Conservation (phyloP, 2,113 vertebrate genomes). For the Apeltes quadracus region DNA sequence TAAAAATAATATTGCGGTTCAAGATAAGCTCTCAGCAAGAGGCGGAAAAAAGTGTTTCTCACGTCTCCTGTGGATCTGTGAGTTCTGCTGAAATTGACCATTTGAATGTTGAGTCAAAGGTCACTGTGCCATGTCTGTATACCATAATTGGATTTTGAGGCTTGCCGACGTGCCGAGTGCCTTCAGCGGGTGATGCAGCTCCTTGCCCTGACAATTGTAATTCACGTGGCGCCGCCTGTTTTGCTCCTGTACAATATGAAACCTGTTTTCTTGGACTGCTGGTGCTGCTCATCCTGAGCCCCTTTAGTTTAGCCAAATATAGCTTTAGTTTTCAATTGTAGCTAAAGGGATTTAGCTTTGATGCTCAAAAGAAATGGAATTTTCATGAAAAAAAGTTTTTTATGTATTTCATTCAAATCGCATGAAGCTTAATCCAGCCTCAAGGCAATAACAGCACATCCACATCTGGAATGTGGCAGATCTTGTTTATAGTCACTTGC, state of each 20-base stretch:
- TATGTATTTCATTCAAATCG: slow-evolving; percentile 32
- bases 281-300: slow-evolving; percentile 1
- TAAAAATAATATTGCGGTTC: slow-evolving; percentile 51
- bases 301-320: slow-evolving; percentile 5
- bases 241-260: slow-evolving; percentile 37
- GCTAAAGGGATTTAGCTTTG: neutral
- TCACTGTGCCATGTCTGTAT: slow-evolving; percentile 64
- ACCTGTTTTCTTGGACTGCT: slow-evolving; percentile 34
- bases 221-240: slow-evolving; percentile 20
- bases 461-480: slow-evolving; percentile 72
- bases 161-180: slow-evolving; percentile 49
- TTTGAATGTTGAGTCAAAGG: slow-evolving; percentile 71
- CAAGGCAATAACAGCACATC: slow-evolving; percentile 34
- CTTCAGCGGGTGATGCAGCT: slow-evolving; percentile 34
- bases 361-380: neutral
- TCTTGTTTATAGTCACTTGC: slow-evolving; percentile 61
- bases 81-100: slow-evolving; percentile 56
- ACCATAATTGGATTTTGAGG: slow-evolving; percentile 72
- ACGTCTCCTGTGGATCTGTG: slow-evolving; percentile 10
- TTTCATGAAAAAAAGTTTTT: slow-evolving; percentile 8
- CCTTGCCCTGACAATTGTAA: slow-evolving; percentile 37
- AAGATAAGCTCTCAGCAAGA: slow-evolving; percentile 57
- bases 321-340: slow-evolving; percentile 3
- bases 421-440: slow-evolving; percentile 42
- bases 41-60: slow-evolving; percentile 41